phyloP scores from a whole-genome alignment of 2,888 invertebrate genomes.

The Sinodicranocentrus sp. region DNA sequence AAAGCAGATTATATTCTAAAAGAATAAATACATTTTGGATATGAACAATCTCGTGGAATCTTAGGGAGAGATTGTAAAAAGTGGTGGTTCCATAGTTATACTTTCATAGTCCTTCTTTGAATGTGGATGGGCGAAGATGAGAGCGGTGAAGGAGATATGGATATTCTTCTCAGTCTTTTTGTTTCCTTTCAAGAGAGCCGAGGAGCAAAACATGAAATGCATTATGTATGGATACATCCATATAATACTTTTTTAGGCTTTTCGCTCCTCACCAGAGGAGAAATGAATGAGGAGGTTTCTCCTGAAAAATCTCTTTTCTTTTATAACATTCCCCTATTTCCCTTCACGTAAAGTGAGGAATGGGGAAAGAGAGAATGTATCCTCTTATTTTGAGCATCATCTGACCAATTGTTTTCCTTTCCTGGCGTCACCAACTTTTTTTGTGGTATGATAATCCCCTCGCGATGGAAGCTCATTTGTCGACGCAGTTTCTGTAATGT shows the following conservation, averaged over 20 bases:
- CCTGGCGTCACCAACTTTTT: slow-evolving; percentile 21
- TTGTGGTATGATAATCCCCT: too few species aligned
- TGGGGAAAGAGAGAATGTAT: background rate
- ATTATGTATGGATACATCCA: background rate
- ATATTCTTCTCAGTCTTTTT: too few species aligned
- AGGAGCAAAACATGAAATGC: slow-evolving; percentile 13
- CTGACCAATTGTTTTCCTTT: slow-evolving; percentile 24
- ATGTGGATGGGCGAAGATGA: slow-evolving; percentile 46
- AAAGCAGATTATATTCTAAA: background rate
- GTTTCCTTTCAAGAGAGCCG: background rate
- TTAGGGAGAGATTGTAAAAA: slow-evolving; percentile 44
- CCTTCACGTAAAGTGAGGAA: slow-evolving; percentile 2
- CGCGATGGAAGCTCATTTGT: too few species aligned
- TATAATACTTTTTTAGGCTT: too few species aligned
- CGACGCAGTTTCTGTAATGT: too few species aligned
- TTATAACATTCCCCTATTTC: background rate
- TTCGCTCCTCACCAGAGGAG: too few species aligned
- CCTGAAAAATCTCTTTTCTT: background rate
- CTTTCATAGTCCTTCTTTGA: slow-evolving; percentile 35
- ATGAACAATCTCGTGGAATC: slow-evolving; percentile 57
- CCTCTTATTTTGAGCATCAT: background rate
- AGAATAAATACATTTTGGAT: slow-evolving; percentile 41
- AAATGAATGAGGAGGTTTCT: too few species aligned
- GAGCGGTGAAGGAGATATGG: too few species aligned
- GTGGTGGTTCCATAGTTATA: background rate